Conservation (phyloP, 2,888 invertebrate genomes). For the Masnerella sp. region DNA sequence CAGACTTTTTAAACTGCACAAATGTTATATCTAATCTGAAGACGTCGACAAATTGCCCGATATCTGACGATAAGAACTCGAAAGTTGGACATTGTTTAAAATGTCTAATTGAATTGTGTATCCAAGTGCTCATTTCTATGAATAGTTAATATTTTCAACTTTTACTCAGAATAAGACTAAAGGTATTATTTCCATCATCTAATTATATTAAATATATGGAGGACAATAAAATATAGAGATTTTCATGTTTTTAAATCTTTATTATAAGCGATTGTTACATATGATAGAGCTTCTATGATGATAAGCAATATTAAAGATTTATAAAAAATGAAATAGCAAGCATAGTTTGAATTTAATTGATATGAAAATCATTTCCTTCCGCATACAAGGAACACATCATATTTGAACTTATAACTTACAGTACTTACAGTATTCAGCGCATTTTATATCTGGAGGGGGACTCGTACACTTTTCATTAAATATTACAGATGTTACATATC, state of each 20-base stretch:
- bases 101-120: constrained; percentile 19
- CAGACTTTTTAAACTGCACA: constrained; percentile 24
- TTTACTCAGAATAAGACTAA: background rate
- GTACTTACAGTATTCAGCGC: constrained; percentile 60
- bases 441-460: constrained; percentile 60
- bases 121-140: constrained; percentile 1
- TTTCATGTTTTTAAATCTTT: constrained; percentile 11
- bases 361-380: constrained; percentile 14
- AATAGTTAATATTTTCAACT: background rate
- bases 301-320: constrained; percentile 28
- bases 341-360: constrained; percentile 6
- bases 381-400: constrained; percentile 18
- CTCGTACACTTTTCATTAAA: constrained; percentile 45
- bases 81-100: constrained; percentile 26
- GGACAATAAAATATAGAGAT: constrained; percentile 1
- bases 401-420: constrained; percentile 31
- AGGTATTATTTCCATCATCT: too few relatives aligned
- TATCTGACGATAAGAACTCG: constrained; percentile 42
- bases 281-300: constrained; percentile 10
- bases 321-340: constrained; percentile 38
- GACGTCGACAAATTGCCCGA: constrained; percentile 60
- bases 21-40: constrained; percentile 69
- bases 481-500: constrained; percentile 23
- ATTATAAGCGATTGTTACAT: constrained; percentile 29
- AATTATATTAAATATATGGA: too few relatives aligned